Evolutionary conservation across 2,888 invertebrate genomes (phyloP).

Genomic region (Cyclophora albipunctata): DNA sequence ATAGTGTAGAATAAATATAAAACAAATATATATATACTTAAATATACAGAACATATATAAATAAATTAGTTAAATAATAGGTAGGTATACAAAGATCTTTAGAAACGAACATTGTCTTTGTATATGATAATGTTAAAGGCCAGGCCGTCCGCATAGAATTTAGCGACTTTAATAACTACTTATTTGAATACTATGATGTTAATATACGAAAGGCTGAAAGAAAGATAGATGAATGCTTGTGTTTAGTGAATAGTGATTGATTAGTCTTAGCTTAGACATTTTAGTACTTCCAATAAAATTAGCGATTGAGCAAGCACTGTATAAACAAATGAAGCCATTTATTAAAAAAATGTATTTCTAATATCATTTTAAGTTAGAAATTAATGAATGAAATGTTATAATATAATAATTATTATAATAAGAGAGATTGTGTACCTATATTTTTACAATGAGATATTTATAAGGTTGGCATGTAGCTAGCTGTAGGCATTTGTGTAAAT

Average conservation of each 20-base stretch:
- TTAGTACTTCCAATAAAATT: background rate
- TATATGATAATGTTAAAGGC: conserved; percentile 36
- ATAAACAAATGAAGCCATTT: background rate
- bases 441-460: conserved; percentile 67
- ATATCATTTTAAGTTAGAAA: conserved; percentile 1
- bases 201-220: conserved; percentile 56
- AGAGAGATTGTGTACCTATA: conserved; percentile 57
- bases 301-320: background rate
- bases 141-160: conserved; percentile 64
- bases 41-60: conserved; percentile 1
- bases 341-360: conserved; percentile 12
- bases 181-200: conserved; percentile 29
- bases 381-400: background rate
- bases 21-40: conserved; percentile 2
- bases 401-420: conserved; percentile 25
- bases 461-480: conserved; percentile 46
- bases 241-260: conserved; percentile 1
- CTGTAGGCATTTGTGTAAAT: conserved; percentile 63
- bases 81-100: conserved; percentile 10
- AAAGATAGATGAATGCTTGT: conserved; percentile 27
- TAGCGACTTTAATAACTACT: conserved; percentile 29
- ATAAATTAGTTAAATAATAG: conserved; percentile 9
- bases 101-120: conserved; percentile 20
- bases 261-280: no score
- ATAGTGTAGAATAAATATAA: background rate